Conservation (phyloP, 2,113 vertebrate species). For the Cinclus cinclus region DNA sequence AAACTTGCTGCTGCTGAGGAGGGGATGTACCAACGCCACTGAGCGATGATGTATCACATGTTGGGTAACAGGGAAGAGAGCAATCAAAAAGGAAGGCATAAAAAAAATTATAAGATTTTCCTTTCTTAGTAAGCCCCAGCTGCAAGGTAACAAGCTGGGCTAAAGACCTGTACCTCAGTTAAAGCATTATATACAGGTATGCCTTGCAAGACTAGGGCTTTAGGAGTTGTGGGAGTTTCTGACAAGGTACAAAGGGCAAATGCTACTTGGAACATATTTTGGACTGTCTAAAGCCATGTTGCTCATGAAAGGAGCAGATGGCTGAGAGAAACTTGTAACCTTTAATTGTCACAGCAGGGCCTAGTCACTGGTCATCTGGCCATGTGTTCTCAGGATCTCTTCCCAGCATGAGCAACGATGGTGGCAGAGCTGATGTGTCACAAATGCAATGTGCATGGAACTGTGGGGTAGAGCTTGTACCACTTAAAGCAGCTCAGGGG, state of each 20-base stretch:
- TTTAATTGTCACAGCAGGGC: not conserved
- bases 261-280: not conserved
- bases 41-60: rapidly evolving
- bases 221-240: not conserved
- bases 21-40: rapidly evolving
- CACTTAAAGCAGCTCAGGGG: not conserved
- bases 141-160: not conserved
- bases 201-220: not conserved
- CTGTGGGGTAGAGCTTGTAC: not conserved
- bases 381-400: not conserved
- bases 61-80: not conserved
- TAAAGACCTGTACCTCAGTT: not conserved
- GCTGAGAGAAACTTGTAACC: not conserved
- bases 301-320: not conserved
- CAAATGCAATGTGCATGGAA: not conserved
- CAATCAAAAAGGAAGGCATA: not conserved
- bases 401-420: not conserved
- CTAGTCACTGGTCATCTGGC: not conserved
- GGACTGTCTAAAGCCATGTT: not conserved
- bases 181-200: not conserved
- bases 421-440: not conserved
- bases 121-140: not conserved
- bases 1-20: not conserved
- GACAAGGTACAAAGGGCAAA: not conserved
- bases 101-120: not conserved